Evolutionary conservation across 2,113 vertebrate species (phyloP).

Genomic region (Alosa alosa): DNA sequence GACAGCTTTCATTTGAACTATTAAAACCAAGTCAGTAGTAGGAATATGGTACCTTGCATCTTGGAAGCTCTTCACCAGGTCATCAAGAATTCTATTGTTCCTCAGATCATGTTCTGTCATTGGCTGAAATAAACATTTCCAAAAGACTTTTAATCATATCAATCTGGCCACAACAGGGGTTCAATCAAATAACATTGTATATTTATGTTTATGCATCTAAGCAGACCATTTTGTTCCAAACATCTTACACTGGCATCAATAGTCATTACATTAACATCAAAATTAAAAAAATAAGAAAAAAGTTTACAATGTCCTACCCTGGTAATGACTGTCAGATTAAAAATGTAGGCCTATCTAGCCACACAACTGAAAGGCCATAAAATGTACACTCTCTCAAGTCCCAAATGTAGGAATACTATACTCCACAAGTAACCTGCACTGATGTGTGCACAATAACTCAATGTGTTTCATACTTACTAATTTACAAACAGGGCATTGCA

Average conservation of each 20-base stretch:
- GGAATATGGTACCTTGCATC: conserved; percentile 76
- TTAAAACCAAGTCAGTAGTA: background rate
- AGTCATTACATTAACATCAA: no score
- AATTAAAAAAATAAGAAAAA: no score
- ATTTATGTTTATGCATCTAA: no score
- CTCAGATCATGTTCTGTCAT: conserved; percentile 84
- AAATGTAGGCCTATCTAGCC: no score
- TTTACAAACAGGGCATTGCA: conserved; percentile 88
- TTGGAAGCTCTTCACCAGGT: conserved; percentile 82
- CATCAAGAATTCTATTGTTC: conserved; percentile 89
- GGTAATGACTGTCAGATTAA: no score
- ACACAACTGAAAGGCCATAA: no score
- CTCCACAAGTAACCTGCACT: background rate
- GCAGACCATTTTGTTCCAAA: no score
- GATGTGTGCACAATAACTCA: background rate
- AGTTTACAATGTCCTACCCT: no score
- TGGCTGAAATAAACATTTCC: conserved; percentile 68
- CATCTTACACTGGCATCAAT: no score
- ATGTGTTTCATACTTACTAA: conserved; percentile 75
- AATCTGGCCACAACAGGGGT: background rate
- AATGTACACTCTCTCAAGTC: no score
- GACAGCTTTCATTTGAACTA: background rate
- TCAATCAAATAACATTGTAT: no score
- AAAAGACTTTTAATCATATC: background rate
- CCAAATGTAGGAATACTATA: background rate